Percentiles rank a stretch among this genome's conserved stretches.
Evolutionary conservation across 2,888 invertebrate species (phyloP).

Genomic region (Gryllus longicercus): DNA sequence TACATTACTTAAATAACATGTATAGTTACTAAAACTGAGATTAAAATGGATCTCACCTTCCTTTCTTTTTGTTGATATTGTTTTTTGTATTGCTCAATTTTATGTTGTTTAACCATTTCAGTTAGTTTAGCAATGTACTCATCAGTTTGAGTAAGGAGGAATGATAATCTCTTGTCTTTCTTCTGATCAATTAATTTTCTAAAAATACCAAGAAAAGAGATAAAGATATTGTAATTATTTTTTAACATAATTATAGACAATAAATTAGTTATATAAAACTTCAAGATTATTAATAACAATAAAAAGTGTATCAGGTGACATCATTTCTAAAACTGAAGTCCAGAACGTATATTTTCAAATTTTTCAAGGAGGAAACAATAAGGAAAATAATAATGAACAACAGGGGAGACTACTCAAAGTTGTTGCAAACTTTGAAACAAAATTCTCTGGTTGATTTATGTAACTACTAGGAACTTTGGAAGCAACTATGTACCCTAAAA

Average conservation of each 20-base stretch:
- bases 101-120: slow-evolving; percentile 53
- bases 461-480: too few relatives aligned
- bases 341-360: too few relatives aligned
- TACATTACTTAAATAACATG: not conserved
- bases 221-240: not conserved
- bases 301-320: not conserved
- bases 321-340: too few relatives aligned
- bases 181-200: slow-evolving; percentile 62
- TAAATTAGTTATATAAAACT: not conserved
- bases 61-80: slow-evolving; percentile 48
- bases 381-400: too few relatives aligned
- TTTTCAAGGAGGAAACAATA: too few relatives aligned
- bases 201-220: slow-evolving; percentile 29
- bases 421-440: too few relatives aligned
- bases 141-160: slow-evolving; percentile 60
- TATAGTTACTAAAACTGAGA: not conserved
- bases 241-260: slow-evolving; percentile 20
- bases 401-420: too few relatives aligned
- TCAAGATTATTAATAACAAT: not conserved
- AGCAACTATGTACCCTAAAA: too few relatives aligned
- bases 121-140: slow-evolving; percentile 59
- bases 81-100: slow-evolving; percentile 51
- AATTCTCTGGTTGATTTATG: too few relatives aligned
- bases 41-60: slow-evolving; percentile 38
- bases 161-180: slow-evolving; percentile 61